A percentile compares a stretch with the other conserved stretches of the same genome.
Evolutionary conservation across 2,888 invertebrate genomes (phyloP).

Genomic region (Arrhopalites spinosus): DNA sequence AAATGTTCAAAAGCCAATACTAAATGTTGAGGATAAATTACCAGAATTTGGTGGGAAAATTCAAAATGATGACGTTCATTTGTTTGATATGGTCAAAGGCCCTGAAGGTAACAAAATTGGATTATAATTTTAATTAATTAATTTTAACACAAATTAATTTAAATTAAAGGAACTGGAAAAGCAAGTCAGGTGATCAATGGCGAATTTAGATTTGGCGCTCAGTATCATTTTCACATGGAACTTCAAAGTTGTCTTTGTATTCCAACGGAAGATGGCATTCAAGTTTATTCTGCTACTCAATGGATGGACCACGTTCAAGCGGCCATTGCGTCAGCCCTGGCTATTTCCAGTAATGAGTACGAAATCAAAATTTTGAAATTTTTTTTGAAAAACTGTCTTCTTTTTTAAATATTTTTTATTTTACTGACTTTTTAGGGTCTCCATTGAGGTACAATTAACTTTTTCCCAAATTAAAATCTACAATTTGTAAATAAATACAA

Average conservation of each 20-base stretch:
- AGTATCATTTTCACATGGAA: slow-evolving; percentile 79
- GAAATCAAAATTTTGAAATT: not conserved
- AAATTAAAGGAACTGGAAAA: no score
- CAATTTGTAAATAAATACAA: no score
- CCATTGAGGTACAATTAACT: no score
- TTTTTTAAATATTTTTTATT: no score
- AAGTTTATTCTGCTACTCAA: slow-evolving; percentile 66
- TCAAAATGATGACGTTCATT: not conserved
- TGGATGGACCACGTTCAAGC: slow-evolving; percentile 68
- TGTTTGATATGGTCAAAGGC: slow-evolving; percentile 3
- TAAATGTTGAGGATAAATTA: no score
- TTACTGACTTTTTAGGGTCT: no score
- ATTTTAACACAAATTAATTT: no score
- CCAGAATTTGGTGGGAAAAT: no score
- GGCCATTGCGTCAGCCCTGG: slow-evolving; percentile 65
- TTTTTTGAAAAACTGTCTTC: not conserved
- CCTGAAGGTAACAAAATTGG: not conserved
- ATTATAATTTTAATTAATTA: no score
- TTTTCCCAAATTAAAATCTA: no score
- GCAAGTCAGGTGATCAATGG: not conserved
- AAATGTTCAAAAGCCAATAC: not conserved
- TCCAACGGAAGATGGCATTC: slow-evolving; percentile 71
- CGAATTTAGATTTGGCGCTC: slow-evolving; percentile 17
- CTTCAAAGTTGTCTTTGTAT: slow-evolving; percentile 70
- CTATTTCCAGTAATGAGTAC: slow-evolving; percentile 67